These are phyloP conservation scores for Caenorhabditis macrosperma DNA, from an alignment of 2,888 invertebrate species.

Conservation along the genomic window DNA sequence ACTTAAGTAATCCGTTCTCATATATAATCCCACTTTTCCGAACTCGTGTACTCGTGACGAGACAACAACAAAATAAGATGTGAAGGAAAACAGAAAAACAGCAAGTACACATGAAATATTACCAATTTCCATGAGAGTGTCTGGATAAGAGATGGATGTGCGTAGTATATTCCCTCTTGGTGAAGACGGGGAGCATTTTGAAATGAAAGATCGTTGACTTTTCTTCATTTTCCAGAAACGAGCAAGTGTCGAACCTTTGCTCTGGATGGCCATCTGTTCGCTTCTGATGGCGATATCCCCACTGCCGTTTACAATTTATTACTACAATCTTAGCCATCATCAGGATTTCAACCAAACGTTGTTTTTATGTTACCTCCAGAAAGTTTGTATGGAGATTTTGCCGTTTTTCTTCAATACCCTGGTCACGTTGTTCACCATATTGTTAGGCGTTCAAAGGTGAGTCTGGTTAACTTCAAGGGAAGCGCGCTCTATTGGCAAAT, in stretches of 20 bases:
- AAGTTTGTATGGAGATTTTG: slow-evolving; percentile 71
- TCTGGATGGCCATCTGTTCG: slow-evolving; percentile 71
- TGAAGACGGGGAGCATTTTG: background rate
- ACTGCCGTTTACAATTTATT: slow-evolving; percentile 71
- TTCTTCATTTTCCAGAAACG: slow-evolving; percentile 59
- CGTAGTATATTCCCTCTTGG: background rate
- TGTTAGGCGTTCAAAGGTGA: slow-evolving; percentile 69
- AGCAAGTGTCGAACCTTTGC: slow-evolving; percentile 68
- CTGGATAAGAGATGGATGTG: background rate
- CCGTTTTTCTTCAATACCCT: slow-evolving; percentile 74
- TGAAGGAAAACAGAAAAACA: background rate
- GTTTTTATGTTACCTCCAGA: slow-evolving; percentile 68
- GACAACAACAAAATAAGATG: slow-evolving; percentile 1
- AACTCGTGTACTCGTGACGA: too few relatives aligned
- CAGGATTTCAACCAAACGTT: slow-evolving; percentile 64
- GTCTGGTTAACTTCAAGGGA: background rate
- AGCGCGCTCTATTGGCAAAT: too few relatives aligned
- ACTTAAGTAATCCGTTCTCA: too few relatives aligned
- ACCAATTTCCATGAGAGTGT: slow-evolving; percentile 12
- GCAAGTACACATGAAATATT: slow-evolving; percentile 12
- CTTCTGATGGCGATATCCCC: slow-evolving; percentile 69
- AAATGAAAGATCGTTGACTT: background rate
- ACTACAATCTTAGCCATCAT: slow-evolving; percentile 67
- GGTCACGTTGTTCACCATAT: slow-evolving; percentile 69
- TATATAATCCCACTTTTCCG: too few relatives aligned